A percentile compares a stretch with the other conserved stretches of the same genome.
These are phyloP conservation scores for Podarcis lilfordi DNA, from an alignment of 2,797 vertebrate genomes.

Conservation along the genomic window DNA sequence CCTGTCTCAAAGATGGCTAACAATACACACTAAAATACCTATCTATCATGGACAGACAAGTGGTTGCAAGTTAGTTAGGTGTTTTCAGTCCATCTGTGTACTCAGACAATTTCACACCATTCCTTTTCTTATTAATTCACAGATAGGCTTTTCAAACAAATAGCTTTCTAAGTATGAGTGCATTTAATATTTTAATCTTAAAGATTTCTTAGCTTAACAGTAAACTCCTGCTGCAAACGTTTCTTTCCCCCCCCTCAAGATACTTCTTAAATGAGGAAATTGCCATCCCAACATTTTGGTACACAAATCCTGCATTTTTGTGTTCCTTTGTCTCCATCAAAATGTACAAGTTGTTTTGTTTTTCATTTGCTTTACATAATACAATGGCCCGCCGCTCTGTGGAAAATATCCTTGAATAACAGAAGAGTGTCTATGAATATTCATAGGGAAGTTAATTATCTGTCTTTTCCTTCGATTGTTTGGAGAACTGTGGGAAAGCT, in stretches of 20 bases:
- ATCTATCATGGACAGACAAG: not conserved
- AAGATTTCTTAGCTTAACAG: not conserved
- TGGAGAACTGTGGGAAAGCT: slow-evolving; percentile 23
- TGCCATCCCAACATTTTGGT: slow-evolving; percentile 16
- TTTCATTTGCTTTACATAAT: slow-evolving; percentile 53
- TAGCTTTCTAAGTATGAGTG: not conserved
- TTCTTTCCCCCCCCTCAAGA: slow-evolving; percentile 17
- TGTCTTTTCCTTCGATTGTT: slow-evolving; percentile 41
- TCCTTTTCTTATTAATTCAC: slow-evolving; percentile 7
- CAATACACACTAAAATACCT: not conserved
- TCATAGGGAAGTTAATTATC: slow-evolving; percentile 34
- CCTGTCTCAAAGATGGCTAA: no score
- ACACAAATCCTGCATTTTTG: not conserved
- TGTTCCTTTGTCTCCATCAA: slow-evolving; percentile 25
- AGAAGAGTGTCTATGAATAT: slow-evolving; percentile 37
- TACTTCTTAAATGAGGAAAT: slow-evolving; percentile 41
- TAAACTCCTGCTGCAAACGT: not conserved
- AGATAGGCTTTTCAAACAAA: not conserved
- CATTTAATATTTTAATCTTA: slow-evolving; percentile 9
- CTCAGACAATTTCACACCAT: not conserved
- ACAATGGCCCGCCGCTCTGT: slow-evolving; percentile 35
- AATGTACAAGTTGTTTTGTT: slow-evolving; percentile 3
- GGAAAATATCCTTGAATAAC: slow-evolving; percentile 53
- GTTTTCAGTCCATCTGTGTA: not conserved
- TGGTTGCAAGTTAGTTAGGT: not conserved